These are phyloP conservation scores for Neolamprologus longior DNA, from an alignment of 2,113 vertebrate genomes.

Conservation along the genomic window DNA sequence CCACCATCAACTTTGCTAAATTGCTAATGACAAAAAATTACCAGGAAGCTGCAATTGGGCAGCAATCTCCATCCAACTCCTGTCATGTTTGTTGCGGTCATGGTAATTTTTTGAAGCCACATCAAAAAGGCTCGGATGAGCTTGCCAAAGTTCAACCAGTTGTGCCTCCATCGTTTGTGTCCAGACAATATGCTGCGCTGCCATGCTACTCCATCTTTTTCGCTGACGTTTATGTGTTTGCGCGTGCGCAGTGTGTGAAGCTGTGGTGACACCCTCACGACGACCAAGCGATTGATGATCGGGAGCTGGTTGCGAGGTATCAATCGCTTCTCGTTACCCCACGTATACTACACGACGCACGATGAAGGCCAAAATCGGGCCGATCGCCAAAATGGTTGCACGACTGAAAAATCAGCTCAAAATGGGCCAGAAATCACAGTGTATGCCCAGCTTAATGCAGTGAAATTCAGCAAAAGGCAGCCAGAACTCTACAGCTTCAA, in stretches of 20 bases:
- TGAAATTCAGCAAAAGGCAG: neutral
- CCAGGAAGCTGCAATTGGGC: neutral
- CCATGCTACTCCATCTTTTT: neutral
- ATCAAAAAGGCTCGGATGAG: neutral
- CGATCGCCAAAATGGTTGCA: neutral
- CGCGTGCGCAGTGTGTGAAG: neutral
- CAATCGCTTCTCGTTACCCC: neutral
- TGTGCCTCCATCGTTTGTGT: neutral
- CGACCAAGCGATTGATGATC: neutral
- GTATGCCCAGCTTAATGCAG: neutral
- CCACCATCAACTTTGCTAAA: neutral
- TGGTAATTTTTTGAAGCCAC: neutral
- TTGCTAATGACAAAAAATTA: neutral
- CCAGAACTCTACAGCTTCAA: neutral
- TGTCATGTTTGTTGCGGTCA: rapidly evolving
- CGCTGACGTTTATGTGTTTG: rapidly evolving
- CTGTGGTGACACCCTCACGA: neutral
- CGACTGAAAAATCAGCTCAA: neutral
- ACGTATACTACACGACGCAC: neutral
- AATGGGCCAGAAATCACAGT: neutral
- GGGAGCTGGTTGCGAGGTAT: neutral
- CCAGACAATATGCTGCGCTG: neutral
- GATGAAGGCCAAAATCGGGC: neutral
- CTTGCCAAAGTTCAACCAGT: neutral
- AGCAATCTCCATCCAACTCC: too few relatives aligned